Evolutionary conservation across 1,140 invertebrate genomes (phyloP), one percentile per base, ranked within the genome.

Genomic region (Drosophila navojoa): DNA sequence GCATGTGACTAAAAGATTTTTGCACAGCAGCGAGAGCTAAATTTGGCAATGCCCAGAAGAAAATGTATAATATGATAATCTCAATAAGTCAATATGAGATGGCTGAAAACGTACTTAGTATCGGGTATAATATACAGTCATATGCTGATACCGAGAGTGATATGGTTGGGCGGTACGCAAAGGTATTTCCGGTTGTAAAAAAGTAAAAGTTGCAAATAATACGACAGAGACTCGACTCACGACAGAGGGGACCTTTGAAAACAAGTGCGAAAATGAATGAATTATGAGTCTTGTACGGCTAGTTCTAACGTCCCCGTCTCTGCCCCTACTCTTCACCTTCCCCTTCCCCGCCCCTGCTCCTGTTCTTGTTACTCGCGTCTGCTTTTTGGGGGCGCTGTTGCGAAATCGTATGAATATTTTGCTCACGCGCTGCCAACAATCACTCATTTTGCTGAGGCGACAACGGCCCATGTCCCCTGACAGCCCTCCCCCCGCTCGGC

Each of bases 351-450:
- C 32, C 9, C 9, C 32, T 29, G 2, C 32, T 9, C 0, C 32
- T 32, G 6, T 6, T 2, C 6, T 6, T 7, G 1, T 7, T 10
- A 7, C 32, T 2, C 9, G 1, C 7, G 32, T 9, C 32, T 32
- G 32, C 7, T 32, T 19, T 40, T 22, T 19, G 47, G 45, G 45
- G 19, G 38, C 1, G 58, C 50, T 45, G 38, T 60, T 72, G 76
- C 38, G 71, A 81, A 78, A 68, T 71, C 81, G 78, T 86, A 78
- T 86, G 82, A 85, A 85, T 87, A 86, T 86, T 86, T 86, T 68
- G 71, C 81, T 85, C 81, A 85, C 81, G 81, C 82, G 82, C 82
- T 81, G 82, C 75, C 81, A 81, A 76, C 82, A 86, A 86, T 86
- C 82, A 86, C 67, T 86, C 82, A 86, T 85, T 86, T 85, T 70